These are phyloP conservation scores for Drosophila mulleri DNA, from an alignment of 2,888 invertebrate species.

Conservation along the genomic window DNA sequence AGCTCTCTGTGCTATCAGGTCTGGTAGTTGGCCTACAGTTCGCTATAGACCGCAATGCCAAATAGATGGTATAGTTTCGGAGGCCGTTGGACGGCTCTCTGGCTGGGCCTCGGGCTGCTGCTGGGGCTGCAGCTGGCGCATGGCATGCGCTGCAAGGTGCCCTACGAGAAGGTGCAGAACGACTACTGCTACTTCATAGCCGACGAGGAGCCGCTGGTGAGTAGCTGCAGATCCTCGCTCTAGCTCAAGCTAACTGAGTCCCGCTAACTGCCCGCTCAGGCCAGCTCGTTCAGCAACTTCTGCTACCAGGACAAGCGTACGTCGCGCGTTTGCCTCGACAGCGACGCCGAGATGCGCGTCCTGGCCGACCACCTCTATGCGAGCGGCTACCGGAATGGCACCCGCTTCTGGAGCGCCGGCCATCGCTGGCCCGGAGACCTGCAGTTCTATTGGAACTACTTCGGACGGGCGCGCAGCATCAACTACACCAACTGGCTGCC, in stretches of 20 bases:
- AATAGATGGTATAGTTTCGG: slow-evolving; percentile 24
- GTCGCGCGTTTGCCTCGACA: slow-evolving; percentile 71
- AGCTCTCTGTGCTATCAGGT: not conserved
- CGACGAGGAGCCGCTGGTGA: slow-evolving; percentile 58
- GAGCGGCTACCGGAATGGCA: slow-evolving; percentile 55
- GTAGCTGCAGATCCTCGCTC: slow-evolving; percentile 5
- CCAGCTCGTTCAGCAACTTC: slow-evolving; percentile 65
- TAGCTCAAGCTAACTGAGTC: too few relatives aligned
- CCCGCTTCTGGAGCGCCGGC: slow-evolving; percentile 74
- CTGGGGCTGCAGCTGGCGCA: not conserved
- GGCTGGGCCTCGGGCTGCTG: slow-evolving; percentile 4
- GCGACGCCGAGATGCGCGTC: slow-evolving; percentile 60
- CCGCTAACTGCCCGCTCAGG: slow-evolving; percentile 22
- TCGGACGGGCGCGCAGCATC: slow-evolving; percentile 61
- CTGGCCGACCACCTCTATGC: slow-evolving; percentile 63
- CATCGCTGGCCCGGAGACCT: slow-evolving; percentile 69
- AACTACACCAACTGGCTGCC: slow-evolving; percentile 68
- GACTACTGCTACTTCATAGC: slow-evolving; percentile 63
- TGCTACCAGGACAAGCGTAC: slow-evolving; percentile 71
- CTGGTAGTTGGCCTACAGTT: slow-evolving; percentile 33
- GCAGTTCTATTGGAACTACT: slow-evolving; percentile 73
- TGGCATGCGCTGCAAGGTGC: slow-evolving; percentile 57
- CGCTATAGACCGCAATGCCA: slow-evolving; percentile 47
- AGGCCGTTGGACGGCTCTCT: not conserved
- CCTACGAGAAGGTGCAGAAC: slow-evolving; percentile 62